Conservation (phyloP, 2,888 invertebrate genomes). For the Terebella lapidaria region DNA sequence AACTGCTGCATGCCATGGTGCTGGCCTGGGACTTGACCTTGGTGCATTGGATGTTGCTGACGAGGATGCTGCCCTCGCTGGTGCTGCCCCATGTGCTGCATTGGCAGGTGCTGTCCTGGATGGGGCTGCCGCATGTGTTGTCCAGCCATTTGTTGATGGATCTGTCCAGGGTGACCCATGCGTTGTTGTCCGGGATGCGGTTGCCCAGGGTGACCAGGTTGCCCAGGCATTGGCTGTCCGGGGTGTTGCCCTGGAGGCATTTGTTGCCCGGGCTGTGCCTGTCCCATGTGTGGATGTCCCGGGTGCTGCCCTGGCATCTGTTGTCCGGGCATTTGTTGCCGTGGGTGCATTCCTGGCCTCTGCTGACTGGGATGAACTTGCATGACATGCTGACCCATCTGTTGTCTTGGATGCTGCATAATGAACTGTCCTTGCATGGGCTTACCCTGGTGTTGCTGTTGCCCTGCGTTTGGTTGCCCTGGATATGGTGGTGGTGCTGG, state of each 20-base stretch:
- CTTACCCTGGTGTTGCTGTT: too few species aligned
- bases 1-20: neutral
- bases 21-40: neutral
- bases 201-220: constrained; percentile 9
- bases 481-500: too few species aligned
- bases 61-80: constrained; percentile 11
- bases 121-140: neutral
- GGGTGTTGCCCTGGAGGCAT: neutral
- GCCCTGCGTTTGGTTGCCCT: too few species aligned
- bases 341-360: too few species aligned
- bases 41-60: constrained; percentile 2
- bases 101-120: neutral
- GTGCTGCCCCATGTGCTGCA: constrained; percentile 7
- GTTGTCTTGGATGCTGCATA: too few species aligned
- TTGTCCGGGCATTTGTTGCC: too few species aligned
- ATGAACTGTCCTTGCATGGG: too few species aligned
- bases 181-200: constrained; percentile 13
- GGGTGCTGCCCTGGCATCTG: neutral
- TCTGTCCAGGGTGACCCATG: neutral
- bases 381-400: too few species aligned
- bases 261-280: neutral
- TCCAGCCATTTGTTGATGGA: neutral
- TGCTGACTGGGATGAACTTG: too few species aligned
- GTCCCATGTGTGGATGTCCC: neutral
- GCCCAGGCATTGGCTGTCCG: neutral